Percentiles rank a stretch among this genome's conserved stretches.
Conservation (phyloP, 2,888 invertebrate genomes). For the Dryobota labecula region DNA sequence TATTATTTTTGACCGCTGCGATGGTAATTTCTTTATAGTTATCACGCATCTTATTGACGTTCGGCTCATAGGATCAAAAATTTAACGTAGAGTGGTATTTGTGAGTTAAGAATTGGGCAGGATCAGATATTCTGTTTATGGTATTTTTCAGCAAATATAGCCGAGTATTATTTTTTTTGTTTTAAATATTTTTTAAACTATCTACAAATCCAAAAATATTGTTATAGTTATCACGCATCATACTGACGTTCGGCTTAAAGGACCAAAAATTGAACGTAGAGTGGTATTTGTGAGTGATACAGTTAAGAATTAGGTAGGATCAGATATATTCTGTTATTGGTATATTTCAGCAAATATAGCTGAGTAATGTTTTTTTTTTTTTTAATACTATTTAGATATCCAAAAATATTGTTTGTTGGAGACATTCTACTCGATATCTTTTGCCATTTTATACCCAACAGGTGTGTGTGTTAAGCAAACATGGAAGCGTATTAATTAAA, state of each 20-base stretch:
- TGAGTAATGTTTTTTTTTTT: background rate
- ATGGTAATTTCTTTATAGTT: background rate
- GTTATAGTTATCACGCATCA: too few relatives aligned
- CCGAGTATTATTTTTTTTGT: background rate
- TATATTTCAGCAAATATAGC: too few relatives aligned
- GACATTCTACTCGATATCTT: constrained; percentile 39
- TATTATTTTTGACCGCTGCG: background rate
- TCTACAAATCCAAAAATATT: background rate
- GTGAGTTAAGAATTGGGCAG: background rate
- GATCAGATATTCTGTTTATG: background rate
- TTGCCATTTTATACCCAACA: constrained; percentile 22
- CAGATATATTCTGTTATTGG: background rate
- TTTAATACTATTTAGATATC: background rate
- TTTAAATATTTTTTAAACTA: too few relatives aligned
- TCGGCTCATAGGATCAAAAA: too few relatives aligned
- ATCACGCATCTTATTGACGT: background rate
- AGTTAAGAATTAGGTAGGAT: background rate
- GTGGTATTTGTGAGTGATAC: background rate
- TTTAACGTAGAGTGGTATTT: too few relatives aligned
- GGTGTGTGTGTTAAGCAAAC: constrained; percentile 25
- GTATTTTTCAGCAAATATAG: background rate
- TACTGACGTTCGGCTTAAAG: background rate
- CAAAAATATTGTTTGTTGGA: background rate
- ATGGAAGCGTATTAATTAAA: constrained; percentile 23
- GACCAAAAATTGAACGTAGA: background rate